Conservation (phyloP, 2,797 vertebrate genomes). For the Cottoperca gobio region DNA sequence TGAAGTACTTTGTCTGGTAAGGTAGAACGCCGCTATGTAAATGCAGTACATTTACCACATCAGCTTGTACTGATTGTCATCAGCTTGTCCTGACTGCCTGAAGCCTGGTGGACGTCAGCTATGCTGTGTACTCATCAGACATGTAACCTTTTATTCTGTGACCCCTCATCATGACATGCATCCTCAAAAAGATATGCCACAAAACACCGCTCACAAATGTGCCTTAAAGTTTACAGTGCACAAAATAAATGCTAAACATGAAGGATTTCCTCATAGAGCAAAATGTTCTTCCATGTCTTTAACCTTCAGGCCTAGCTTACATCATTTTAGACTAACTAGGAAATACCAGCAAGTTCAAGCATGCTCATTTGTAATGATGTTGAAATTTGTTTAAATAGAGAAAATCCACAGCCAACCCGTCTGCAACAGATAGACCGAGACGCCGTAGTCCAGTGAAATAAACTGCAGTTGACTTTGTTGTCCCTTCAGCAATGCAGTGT, state of each 20-base stretch:
- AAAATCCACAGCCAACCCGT: slow-evolving; percentile 50
- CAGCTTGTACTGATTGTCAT: too few relatives aligned
- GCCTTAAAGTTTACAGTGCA: background rate
- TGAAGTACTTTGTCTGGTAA: too few relatives aligned
- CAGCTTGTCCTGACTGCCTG: slow-evolving; percentile 30
- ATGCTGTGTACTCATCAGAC: slow-evolving; percentile 33
- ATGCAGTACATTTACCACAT: too few relatives aligned
- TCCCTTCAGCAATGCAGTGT: slow-evolving; percentile 44
- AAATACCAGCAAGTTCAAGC: slow-evolving; percentile 49
- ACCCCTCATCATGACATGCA: slow-evolving; percentile 16
- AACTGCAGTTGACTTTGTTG: slow-evolving; percentile 54
- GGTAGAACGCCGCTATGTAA: too few relatives aligned
- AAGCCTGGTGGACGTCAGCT: slow-evolving; percentile 29
- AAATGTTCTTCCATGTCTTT: slow-evolving; percentile 34
- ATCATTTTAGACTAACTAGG: slow-evolving; percentile 24
- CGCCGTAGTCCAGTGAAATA: slow-evolving; percentile 68
- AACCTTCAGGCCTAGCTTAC: slow-evolving; percentile 29
- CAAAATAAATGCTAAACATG: slow-evolving; percentile 9
- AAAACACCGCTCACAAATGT: slow-evolving; percentile 1
- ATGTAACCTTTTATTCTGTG: background rate
- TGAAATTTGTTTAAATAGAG: slow-evolving; percentile 32
- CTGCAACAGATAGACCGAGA: slow-evolving; percentile 38
- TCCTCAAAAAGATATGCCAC: slow-evolving; percentile 13
- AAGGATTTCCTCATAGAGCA: slow-evolving; percentile 12
- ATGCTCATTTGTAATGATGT: slow-evolving; percentile 45